Base-by-base conservation (phyloP, 1,140 invertebrate species). In the Micrasema minimum region DNA sequence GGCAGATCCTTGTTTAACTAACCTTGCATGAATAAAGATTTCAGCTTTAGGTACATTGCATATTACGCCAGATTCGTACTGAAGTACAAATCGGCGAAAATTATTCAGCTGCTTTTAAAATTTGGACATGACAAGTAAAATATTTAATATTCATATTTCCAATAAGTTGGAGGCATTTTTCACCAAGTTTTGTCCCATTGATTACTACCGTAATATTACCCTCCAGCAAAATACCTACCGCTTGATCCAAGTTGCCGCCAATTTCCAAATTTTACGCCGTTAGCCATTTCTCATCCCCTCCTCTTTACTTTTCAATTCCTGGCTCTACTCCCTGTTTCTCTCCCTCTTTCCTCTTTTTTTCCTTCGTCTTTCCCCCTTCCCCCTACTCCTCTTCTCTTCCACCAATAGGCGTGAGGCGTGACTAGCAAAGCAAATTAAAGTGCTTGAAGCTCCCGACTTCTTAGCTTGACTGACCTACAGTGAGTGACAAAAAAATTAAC, bases 361-460 rank as follows among this genome's bases (percentile, higher is more conserved):
- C n/a, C 46, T n/a, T 38, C 31, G 2, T 1, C 65, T 16, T 22
- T 12, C 48, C n/a, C 26, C 41, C 16, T 12, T 38, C 35, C 9
- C 53, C 41, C 16, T 12, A n/a, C n/a, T n/a, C n/a, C n/a, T n/a
- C n/a, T n/a, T n/a, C n/a, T n/a, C n/a, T n/a, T n/a, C n/a, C n/a
- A n/a, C n/a, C n/a, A n/a, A n/a, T n/a, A n/a, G n/a, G 18, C 43
- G 38, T 43, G 35, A 61, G 64, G 59, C 72, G 51, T 73, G 66
- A 66, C 72, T 73, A 55, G 66, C 67, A 73, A 73, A 73, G 72
- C 72, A 73, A 73, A 73, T 73, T 73, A 73, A 73, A 73, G 72
- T 65, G 51, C 43, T 53, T 68, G 31, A 72, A 55, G 16, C 71
- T 69, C 66, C 65, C 61, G 26, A 65, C 46, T 12, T 23, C 55